Evolutionary conservation across 1,140 invertebrate genomes (phyloP).

Genomic region (Colletes latitarsis): DNA sequence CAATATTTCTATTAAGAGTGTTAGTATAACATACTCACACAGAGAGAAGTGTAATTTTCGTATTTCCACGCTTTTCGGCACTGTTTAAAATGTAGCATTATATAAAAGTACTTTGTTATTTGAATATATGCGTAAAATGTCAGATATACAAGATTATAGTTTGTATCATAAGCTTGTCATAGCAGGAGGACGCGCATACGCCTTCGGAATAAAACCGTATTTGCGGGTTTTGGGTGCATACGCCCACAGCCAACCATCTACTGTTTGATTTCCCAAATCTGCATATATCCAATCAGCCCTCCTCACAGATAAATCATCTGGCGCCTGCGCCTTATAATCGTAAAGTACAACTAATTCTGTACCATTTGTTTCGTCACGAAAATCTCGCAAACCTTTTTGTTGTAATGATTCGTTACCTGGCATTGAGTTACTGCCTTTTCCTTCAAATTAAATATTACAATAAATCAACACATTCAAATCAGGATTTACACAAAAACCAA

Average conservation of each 20-base stretch:
- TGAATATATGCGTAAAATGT: slow-evolving; percentile 52
- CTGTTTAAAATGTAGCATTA: slow-evolving; percentile 10
- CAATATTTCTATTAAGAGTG: slow-evolving; percentile 3
- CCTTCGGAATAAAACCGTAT: slow-evolving; percentile 97
- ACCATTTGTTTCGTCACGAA: slow-evolving; percentile 82
- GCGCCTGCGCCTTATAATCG: slow-evolving; percentile 96
- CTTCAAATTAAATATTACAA: slow-evolving; percentile 56
- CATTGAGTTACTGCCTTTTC: slow-evolving; percentile 69
- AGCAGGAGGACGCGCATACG: slow-evolving; percentile 94
- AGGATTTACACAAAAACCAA: neutral
- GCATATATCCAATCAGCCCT: slow-evolving; percentile 97
- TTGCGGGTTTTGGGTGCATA: slow-evolving; percentile 95
- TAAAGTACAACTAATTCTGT: slow-evolving; percentile 96
- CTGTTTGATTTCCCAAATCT: slow-evolving; percentile 94
- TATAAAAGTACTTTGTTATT: slow-evolving; percentile 33
- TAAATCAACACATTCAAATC: neutral
- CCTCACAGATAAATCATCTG: slow-evolving; percentile 93
- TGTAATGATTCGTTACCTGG: slow-evolving; percentile 72
- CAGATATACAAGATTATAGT: slow-evolving; percentile 41
- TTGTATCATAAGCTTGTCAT: slow-evolving; percentile 90
- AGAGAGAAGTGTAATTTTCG: slow-evolving; percentile 6
- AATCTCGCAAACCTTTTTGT: slow-evolving; percentile 78
- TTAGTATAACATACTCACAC: slow-evolving; percentile 33
- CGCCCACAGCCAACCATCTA: slow-evolving; percentile 97
- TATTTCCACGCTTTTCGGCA: slow-evolving; percentile 4